phyloP scores from a whole-genome alignment of 2,888 invertebrate species.

The Crepidodera aurea region DNA sequence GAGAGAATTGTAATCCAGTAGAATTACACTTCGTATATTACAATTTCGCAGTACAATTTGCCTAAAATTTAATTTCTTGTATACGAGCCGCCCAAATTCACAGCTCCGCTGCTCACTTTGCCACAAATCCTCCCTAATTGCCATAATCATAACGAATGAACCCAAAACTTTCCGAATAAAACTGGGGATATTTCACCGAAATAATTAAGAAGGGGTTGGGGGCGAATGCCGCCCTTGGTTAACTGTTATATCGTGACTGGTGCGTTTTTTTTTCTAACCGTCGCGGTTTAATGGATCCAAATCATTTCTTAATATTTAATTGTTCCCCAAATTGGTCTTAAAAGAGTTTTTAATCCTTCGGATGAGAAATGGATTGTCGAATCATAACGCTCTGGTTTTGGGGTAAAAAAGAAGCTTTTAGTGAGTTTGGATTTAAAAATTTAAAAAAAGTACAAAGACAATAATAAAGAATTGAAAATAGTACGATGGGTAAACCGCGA shows the following conservation, averaged over 20 bases:
- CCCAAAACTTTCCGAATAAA: conserved; percentile 22
- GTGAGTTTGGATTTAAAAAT: too few relatives aligned
- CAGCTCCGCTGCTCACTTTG: conserved; percentile 16
- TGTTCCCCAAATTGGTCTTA: neutral
- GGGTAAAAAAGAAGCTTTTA: too few relatives aligned
- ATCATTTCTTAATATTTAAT: conserved; percentile 1
- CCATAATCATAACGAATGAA: conserved; percentile 29
- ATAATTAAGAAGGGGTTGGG: conserved; percentile 21
- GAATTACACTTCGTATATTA: conserved; percentile 26
- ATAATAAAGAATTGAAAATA: too few relatives aligned
- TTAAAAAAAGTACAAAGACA: too few relatives aligned
- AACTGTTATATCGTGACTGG: conserved; percentile 1
- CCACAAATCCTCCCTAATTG: conserved; percentile 28
- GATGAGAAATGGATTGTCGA: too few relatives aligned
- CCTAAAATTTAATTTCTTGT: conserved; percentile 28
- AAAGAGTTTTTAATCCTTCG: conserved; percentile 11
- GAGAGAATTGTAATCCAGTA: conserved; percentile 21
- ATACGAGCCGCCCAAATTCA: conserved; percentile 19
- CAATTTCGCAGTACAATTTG: conserved; percentile 27
- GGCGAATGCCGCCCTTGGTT: neutral
- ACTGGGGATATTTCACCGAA: conserved; percentile 16
- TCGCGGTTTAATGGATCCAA: neutral
- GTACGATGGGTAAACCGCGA: too few relatives aligned
- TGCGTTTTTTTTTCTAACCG: conserved; percentile 6
- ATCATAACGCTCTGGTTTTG: too few relatives aligned